Evolutionary conservation across 2,797 vertebrate species (phyloP).

Genomic region (Clamator glandarius): DNA sequence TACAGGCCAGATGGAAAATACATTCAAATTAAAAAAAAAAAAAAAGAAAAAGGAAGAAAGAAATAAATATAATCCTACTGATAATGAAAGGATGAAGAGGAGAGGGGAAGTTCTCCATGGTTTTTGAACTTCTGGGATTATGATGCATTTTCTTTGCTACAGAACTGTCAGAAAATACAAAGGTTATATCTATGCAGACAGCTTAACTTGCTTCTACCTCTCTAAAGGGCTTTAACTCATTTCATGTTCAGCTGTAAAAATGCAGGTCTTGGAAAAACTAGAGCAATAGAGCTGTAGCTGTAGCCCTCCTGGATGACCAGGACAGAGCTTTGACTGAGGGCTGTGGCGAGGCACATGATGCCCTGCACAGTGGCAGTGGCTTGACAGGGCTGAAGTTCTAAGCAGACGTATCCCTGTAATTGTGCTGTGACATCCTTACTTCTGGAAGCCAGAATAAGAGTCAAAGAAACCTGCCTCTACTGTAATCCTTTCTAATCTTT

Average conservation of each 20-base stretch:
- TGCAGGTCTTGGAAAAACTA: not conserved
- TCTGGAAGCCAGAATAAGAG: not conserved
- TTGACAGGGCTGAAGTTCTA: not conserved
- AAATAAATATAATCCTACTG: not conserved
- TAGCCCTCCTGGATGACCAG: not conserved
- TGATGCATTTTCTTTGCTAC: conserved; percentile 16
- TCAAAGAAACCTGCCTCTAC: conserved; percentile 3
- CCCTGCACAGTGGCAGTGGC: not conserved
- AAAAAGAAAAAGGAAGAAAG: not conserved
- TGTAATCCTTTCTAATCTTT: not conserved
- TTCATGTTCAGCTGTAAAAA: conserved; percentile 20
- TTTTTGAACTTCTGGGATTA: conserved; percentile 35
- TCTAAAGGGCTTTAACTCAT: conserved; percentile 19
- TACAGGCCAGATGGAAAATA: not conserved
- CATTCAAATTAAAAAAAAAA: not conserved
- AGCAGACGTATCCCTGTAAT: not conserved
- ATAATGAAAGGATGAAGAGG: not conserved
- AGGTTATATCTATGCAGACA: conserved; percentile 24
- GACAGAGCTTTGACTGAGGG: not conserved
- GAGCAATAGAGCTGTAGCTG: not conserved
- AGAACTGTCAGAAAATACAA: conserved; percentile 46
- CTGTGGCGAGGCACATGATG: not conserved
- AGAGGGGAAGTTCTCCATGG: not conserved
- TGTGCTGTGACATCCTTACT: not conserved
- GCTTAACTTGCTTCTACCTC: conserved; percentile 31